phyloP scores from a whole-genome alignment of 2,797 vertebrate genomes.

The Enteromius thamalakanensis region DNA sequence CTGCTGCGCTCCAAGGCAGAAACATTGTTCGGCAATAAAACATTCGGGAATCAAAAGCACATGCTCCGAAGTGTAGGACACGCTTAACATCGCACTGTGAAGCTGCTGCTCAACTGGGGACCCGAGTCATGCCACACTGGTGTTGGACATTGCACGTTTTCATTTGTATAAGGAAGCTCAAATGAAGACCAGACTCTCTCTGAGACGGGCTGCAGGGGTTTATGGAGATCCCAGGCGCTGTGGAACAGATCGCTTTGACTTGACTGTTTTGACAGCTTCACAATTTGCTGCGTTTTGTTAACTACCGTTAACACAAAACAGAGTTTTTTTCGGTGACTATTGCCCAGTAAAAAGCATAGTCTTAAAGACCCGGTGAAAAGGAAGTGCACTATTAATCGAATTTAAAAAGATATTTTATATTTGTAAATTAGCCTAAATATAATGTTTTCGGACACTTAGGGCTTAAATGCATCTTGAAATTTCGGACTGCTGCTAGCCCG shows the following conservation, averaged over 20 bases:
- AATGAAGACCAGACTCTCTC: constrained; percentile 72
- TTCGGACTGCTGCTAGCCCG: too few relatives aligned
- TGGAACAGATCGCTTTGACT: constrained; percentile 55
- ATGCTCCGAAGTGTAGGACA: constrained; percentile 78
- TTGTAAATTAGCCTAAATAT: not conserved
- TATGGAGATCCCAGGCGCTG: constrained; percentile 59
- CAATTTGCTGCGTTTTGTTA: constrained; percentile 52
- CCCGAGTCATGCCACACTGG: constrained; percentile 66
- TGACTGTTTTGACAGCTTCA: constrained; percentile 52
- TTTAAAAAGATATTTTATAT: not conserved
- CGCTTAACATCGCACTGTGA: constrained; percentile 66
- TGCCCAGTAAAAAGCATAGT: not conserved
- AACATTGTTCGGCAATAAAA: constrained; percentile 84
- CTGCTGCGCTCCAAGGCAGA: constrained; percentile 78
- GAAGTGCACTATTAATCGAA: not conserved
- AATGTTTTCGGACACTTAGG: not conserved
- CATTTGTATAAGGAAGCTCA: constrained; percentile 71
- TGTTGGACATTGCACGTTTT: constrained; percentile 70
- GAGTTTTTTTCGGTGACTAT: constrained; percentile 18
- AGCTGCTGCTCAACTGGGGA: constrained; percentile 69
- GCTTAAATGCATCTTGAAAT: not conserved
- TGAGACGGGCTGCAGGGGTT: constrained; percentile 50
- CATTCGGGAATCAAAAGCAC: constrained; percentile 82
- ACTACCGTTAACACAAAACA: constrained; percentile 33
- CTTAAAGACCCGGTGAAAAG: not conserved